These are phyloP conservation scores for Octonoba sinensis DNA, from an alignment of 2,888 invertebrate species.

Conservation along the genomic window DNA sequence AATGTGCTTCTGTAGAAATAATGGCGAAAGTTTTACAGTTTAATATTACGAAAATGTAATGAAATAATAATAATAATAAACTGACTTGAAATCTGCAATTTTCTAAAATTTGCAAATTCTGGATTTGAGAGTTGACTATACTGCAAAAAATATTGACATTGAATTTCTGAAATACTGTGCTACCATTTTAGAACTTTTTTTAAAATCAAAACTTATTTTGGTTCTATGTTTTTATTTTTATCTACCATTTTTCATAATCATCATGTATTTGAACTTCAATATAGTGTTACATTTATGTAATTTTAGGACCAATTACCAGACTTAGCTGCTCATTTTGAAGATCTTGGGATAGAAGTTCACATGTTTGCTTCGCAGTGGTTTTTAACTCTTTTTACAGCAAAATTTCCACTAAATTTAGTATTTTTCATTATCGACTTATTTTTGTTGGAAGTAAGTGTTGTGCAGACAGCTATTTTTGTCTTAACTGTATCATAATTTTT, in stretches of 20 bases:
- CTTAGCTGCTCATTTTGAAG: conserved; percentile 73
- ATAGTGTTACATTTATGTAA: neutral
- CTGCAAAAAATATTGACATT: no score
- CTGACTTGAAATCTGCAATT: no score
- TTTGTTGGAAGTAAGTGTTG: conserved; percentile 75
- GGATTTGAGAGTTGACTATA: no score
- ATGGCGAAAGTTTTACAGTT: no score
- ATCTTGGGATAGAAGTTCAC: conserved; percentile 92
- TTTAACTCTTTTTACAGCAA: conserved; percentile 96
- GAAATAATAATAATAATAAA: no score
- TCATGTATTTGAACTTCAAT: neutral
- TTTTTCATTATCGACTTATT: conserved; percentile 98
- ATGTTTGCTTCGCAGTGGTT: conserved; percentile 99
- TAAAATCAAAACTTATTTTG: no score
- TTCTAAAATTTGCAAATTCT: no score
- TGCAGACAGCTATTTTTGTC: neutral
- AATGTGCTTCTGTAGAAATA: no score
- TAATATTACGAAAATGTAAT: no score
- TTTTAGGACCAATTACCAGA: conserved; percentile 73
- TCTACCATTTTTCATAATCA: neutral
- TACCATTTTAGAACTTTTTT: no score
- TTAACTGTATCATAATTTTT: neutral
- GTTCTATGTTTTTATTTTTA: neutral
- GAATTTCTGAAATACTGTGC: no score
- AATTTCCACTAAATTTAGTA: conserved; percentile 86